These are phyloP conservation scores for Lagorchestes hirsutus DNA, from an alignment of 2,797 vertebrate species.

Conservation along the genomic window DNA sequence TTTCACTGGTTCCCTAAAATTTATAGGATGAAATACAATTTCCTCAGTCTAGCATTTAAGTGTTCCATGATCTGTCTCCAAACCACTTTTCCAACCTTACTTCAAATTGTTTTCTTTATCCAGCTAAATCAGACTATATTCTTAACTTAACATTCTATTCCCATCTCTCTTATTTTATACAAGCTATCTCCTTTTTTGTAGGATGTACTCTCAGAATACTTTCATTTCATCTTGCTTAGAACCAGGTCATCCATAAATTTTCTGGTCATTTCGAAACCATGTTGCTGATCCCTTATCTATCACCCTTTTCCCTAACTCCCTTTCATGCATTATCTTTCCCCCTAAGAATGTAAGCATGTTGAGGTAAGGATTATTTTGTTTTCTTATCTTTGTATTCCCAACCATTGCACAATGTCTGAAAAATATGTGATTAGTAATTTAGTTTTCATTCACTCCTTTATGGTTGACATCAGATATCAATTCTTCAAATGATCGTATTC, in stretches of 20 bases:
- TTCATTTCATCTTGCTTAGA: neutral
- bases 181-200: neutral
- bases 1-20: neutral
- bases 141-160: too few species aligned
- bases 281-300: neutral
- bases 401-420: neutral
- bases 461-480: neutral
- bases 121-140: neutral
- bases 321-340: neutral
- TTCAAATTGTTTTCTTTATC: neutral
- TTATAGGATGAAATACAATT: neutral
- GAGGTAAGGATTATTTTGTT: neutral
- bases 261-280: neutral
- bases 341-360: neutral
- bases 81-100: neutral
- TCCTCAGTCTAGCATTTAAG: neutral
- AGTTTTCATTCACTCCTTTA: neutral
- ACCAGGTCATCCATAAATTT: neutral
- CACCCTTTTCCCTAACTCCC: neutral
- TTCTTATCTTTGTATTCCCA: neutral
- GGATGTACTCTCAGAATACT: neutral
- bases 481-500: neutral
- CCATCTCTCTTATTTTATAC: neutral
- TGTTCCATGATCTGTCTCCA: neutral
- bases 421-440: neutral